These are phyloP conservation scores for Acropora yongei DNA, from an alignment of 64 coral and sea anemone genomes.

Conservation along the genomic window DNA sequence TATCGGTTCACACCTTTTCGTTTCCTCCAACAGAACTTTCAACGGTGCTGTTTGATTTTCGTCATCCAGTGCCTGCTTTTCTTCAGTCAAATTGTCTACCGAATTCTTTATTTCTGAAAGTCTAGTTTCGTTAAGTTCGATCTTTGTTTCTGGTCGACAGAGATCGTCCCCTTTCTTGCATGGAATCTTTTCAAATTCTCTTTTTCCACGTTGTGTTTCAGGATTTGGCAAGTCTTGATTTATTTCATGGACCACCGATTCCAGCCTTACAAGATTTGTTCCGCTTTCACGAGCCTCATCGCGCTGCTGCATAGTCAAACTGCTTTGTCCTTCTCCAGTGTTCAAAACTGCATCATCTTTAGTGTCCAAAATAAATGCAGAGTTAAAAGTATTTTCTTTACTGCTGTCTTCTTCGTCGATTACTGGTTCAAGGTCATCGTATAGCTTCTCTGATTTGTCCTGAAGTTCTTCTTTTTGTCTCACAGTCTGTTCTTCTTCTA, in stretches of 20 bases:
- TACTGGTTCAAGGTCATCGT: not conserved
- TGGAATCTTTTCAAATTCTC: not conserved
- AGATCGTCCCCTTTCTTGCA: conserved; percentile 18
- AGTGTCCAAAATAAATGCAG: conserved; percentile 18
- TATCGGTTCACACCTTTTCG: not conserved
- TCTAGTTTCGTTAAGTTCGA: conserved; percentile 1
- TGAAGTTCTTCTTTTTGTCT: conserved; percentile 40
- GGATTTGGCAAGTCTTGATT: not conserved
- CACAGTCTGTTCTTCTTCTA: not conserved
- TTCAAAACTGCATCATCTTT: not conserved
- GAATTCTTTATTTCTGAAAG: not conserved
- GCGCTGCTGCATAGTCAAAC: not conserved
- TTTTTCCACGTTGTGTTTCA: not conserved
- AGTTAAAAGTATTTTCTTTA: not conserved
- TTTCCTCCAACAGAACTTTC: conserved; percentile 1
- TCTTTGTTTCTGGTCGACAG: not conserved
- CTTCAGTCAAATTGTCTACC: not conserved
- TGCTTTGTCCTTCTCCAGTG: not conserved
- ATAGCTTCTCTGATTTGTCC: conserved; percentile 14
- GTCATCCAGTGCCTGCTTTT: not conserved
- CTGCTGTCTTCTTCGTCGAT: not conserved
- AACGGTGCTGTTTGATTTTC: not conserved
- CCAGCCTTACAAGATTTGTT: not conserved
- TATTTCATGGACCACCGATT: not conserved
- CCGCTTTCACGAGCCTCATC: not conserved